These are phyloP conservation scores for Psephotus haematonotus DNA, from an alignment of 2,113 vertebrate genomes.

Conservation along the genomic window DNA sequence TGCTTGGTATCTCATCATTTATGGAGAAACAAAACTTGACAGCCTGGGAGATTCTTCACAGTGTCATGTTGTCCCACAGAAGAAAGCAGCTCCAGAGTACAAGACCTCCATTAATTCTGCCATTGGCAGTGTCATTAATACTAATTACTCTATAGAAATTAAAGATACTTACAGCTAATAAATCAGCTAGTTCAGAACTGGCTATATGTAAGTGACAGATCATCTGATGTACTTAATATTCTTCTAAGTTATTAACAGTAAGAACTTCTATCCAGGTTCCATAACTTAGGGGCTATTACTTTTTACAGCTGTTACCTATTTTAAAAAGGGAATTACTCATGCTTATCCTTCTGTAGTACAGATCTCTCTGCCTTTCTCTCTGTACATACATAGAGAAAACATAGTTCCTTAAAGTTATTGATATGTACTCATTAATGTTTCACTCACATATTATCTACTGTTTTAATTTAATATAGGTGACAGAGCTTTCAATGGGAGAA, in stretches of 20 bases:
- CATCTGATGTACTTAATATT: not conserved
- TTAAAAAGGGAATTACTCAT: not conserved
- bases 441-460: not conserved
- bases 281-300: not conserved
- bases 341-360: not conserved
- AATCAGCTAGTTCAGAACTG: not conserved
- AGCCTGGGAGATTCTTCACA: not conserved
- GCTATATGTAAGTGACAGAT: not conserved
- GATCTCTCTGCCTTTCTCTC: not conserved
- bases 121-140: not conserved
- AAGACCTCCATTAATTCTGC: not conserved
- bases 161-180: not conserved
- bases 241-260: not conserved
- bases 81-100: not conserved
- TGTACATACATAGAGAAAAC: not conserved
- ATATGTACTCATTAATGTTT: not conserved
- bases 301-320: not conserved
- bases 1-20: not conserved
- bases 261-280: not conserved
- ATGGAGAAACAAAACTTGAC: not conserved
- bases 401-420: not conserved
- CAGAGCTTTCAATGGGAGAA: constrained; percentile 97
- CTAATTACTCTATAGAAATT: not conserved
- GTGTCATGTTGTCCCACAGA: not conserved
- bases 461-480: constrained; percentile 79